Base-by-base conservation (phyloP, 1,140 invertebrate species). In the Bombus terrestris region DNA sequence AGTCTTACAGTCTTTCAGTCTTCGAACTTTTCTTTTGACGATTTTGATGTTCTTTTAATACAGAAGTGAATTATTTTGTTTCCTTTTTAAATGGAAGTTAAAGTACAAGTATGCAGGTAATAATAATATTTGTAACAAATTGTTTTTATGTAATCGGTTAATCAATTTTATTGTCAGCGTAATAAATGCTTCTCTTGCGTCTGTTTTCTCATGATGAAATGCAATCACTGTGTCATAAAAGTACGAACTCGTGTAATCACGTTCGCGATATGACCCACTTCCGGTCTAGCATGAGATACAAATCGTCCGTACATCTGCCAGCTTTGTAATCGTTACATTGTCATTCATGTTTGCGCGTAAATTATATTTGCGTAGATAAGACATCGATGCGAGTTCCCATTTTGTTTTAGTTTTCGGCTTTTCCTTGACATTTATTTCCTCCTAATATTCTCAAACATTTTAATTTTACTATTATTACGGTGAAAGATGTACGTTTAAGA, bases 191-290 rank as follows among this genome's bases (percentile, higher is more conserved):
- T 72, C 43, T 77, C 64, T 72, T 59, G n/a, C n/a, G 28, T 25
- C 32, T 57, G 73, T 75, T 85, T 79, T 41, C 76, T 83, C 72
- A 77, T 72, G 72, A 81, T 35, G 79, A 76, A 66, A 59, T 68
- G 73, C 73, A 78, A 84, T 81, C 73, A 43, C 43, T 81, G 68
- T 76, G 83, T 69, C 74, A 39, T 81, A 75, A 88, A 86, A 80
- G 57, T 71, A 43, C 71, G 78, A 87, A 77, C 78, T 69, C 69
- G 62, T 59, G 69, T 62, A 89, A 90, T 87, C 85, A 35, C 81
- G 81, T 37, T 15, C 28, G 82, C 73, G 88, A 90, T 90, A 89
- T n/a, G 82, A 89, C 75, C 78, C 74, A 82, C 86, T 89, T 90
- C 88, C 89, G 82, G 86, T 64, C 62, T 43, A 80, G 9, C 53